Evolutionary conservation across 2,113 vertebrate genomes (phyloP), one percentile per base, ranked within the genome.

Genomic region (Sander vitreus): DNA sequence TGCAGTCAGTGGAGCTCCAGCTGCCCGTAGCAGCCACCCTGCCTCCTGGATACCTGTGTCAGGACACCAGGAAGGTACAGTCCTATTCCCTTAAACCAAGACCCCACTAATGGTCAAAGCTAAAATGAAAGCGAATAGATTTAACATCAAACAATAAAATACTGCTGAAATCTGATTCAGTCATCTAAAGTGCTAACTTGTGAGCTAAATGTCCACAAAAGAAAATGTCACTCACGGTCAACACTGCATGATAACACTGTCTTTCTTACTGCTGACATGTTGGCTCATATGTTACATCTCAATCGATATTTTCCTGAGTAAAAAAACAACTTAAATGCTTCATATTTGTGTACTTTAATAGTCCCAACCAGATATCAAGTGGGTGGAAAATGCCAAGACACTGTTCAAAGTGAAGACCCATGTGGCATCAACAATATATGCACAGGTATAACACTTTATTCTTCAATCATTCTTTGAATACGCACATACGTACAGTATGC

Each of bases 321-420:
- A 12, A 30, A 15, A 15, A 23, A 3, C 0, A 6, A 0, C 23
- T 15, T 16, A 33, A 16, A 63, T 15, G 12, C 6, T 9, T 65
- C 30, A 2, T 21, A 23, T 36, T 12, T 74, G 50, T 74, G 60
- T 80, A 43, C 68, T 16, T 68, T 1, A 21, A 27, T 92, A 97
- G 92, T 90, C 95, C 6, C 94, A 91, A 0, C 53, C 95, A 10
- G 97, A 99, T 83, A 94, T 97, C 4, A 99, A 97, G 87, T 99
- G 98, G 98, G 97, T 99, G 30, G 98, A 99, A 90, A 98, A 98
- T 80, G 95, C 92, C 89, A 99, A 99, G 90, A 92, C 94, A 0
- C 94, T 99, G 67, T 96, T 99, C 87, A 99, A 96, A 96, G 92
- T 99, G 85, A 96, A 93, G 93, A 97, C 93, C 80, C 96, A 96